Evolutionary conservation across 1,140 invertebrate genomes (phyloP).

Genomic region (Saccostrea echinata): DNA sequence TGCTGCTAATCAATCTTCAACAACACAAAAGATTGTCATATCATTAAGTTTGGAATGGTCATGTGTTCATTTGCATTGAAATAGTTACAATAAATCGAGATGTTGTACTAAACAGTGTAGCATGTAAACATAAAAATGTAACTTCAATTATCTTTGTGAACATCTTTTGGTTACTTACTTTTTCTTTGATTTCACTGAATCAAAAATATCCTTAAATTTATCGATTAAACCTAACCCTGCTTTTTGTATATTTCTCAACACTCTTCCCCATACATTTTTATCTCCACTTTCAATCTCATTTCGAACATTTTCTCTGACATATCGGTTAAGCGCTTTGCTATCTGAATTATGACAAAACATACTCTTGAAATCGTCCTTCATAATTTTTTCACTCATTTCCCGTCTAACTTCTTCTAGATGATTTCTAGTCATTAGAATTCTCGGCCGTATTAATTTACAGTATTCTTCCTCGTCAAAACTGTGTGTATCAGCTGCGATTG

Average conservation of each 20-base stretch:
- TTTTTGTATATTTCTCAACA: slow-evolving; percentile 18
- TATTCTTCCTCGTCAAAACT: background rate
- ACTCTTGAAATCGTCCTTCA: background rate
- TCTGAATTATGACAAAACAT: background rate
- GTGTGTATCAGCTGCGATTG: background rate
- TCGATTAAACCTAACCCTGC: slow-evolving; percentile 6
- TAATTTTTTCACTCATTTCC: background rate
- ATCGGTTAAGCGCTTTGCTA: background rate
- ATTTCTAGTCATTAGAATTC: background rate
- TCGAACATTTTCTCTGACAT: slow-evolving; percentile 1
- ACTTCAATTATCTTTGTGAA: too few species aligned
- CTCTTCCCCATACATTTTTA: slow-evolving; percentile 4
- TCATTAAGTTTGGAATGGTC: too few species aligned
- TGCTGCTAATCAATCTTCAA: too few species aligned
- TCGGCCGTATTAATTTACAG: background rate
- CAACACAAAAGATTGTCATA: too few species aligned
- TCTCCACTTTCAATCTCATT: slow-evolving; percentile 47
- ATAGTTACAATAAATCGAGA: too few species aligned
- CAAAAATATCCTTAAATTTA: slow-evolving; percentile 33
- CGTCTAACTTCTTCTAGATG: background rate
- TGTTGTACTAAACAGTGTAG: too few species aligned
- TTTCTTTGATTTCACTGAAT: too few species aligned
- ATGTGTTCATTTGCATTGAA: too few species aligned
- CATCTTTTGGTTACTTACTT: too few species aligned
- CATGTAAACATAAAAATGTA: too few species aligned